Evolutionary conservation across 2,888 invertebrate species (phyloP).

Genomic region (Nineta flava): DNA sequence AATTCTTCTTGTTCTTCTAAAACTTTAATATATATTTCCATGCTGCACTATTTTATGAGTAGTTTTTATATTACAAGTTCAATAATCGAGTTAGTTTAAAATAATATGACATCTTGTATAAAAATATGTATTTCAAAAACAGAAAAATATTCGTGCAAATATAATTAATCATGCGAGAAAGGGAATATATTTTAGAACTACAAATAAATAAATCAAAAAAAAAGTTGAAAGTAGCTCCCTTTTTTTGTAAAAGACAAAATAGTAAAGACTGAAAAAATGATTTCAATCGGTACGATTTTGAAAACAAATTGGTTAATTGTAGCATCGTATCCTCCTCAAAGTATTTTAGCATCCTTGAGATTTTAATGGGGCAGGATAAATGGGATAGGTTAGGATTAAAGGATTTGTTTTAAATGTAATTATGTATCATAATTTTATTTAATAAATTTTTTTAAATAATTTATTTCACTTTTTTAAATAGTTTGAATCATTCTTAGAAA

Average conservation of each 20-base stretch:
- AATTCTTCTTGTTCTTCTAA: too few species aligned
- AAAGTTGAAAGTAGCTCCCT: background rate
- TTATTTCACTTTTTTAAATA: background rate
- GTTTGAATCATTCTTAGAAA: too few species aligned
- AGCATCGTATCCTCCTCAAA: conserved; percentile 4
- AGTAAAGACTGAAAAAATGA: background rate
- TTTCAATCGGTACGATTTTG: background rate
- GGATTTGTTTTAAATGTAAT: background rate
- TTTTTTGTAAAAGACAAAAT: background rate
- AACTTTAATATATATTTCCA: too few species aligned
- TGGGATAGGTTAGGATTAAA: background rate
- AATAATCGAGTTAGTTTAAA: too few species aligned
- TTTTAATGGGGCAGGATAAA: background rate
- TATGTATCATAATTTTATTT: background rate
- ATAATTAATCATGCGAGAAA: too few species aligned
- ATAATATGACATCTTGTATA: too few species aligned
- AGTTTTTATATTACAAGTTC: too few species aligned
- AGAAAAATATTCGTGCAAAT: too few species aligned
- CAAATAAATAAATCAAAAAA: too few species aligned
- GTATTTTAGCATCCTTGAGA: background rate
- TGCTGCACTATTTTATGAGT: too few species aligned
- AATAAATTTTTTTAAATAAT: background rate
- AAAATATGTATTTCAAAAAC: too few species aligned
- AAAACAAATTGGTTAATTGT: background rate
- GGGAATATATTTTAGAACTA: too few species aligned